Conservation (phyloP, 92 coral and sea anemone genomes). For the Paragorgia papillata region DNA sequence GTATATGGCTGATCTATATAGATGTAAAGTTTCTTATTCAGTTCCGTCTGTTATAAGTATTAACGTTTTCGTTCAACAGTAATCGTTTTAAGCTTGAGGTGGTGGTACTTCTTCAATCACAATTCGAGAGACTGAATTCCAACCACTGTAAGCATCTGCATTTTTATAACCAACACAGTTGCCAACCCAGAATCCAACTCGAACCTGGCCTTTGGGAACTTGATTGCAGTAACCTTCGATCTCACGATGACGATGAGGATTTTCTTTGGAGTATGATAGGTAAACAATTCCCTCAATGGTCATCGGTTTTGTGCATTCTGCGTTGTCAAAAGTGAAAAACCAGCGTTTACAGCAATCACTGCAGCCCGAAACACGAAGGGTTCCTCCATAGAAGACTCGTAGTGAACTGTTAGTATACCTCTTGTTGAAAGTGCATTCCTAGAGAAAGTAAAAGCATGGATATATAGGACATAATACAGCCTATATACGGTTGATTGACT, state of each 20-base stretch:
- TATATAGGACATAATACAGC: no score
- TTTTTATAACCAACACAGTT: constrained; percentile 30
- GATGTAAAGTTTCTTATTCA: no score
- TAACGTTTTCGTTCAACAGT: no score
- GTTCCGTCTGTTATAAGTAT: no score
- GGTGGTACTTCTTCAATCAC: constrained; percentile 19
- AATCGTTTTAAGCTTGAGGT: background rate
- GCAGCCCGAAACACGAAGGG: constrained; percentile 2
- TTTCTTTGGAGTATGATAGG: background rate
- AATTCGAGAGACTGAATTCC: constrained; percentile 14
- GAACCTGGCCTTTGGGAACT: constrained; percentile 28
- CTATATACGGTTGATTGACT: no score
- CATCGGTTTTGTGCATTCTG: constrained; percentile 36
- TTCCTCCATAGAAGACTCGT: constrained; percentile 23
- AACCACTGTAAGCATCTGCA: constrained; percentile 36
- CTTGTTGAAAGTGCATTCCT: constrained; percentile 10
- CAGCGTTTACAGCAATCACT: constrained; percentile 45
- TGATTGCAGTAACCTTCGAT: constrained; percentile 47
- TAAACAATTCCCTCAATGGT: constrained; percentile 38
- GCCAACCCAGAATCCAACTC: constrained; percentile 48
- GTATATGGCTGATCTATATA: no score
- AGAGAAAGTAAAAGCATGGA: no score
- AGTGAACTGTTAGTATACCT: background rate
- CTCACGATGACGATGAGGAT: constrained; percentile 45
- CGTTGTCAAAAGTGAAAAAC: constrained; percentile 44